These are phyloP conservation scores for Theristus sp. DNA, from an alignment of 2,888 invertebrate genomes.

Conservation along the genomic window DNA sequence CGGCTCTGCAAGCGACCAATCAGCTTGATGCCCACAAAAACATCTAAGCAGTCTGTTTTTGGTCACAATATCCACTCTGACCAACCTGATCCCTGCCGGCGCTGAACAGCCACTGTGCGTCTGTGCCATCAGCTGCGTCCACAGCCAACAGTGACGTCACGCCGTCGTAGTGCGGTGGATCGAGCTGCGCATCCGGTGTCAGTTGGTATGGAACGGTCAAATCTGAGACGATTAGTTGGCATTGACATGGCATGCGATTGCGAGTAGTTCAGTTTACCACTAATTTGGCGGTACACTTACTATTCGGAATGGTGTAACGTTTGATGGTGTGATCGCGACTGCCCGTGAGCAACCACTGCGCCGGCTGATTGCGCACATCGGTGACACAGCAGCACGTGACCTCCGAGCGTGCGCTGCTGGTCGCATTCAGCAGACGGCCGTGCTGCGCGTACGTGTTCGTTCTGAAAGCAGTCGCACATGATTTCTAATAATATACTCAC, in stretches of 20 bases:
- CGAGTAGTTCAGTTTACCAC: too few species aligned
- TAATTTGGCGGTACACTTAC: too few species aligned
- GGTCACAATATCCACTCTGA: too few species aligned
- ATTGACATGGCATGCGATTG: too few species aligned
- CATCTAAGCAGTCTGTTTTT: too few species aligned
- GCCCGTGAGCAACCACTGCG: conserved; percentile 54
- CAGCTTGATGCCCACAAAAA: too few species aligned
- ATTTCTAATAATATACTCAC: too few species aligned
- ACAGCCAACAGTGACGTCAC: conserved; percentile 48
- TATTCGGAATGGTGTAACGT: not conserved
- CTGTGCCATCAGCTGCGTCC: conserved; percentile 35
- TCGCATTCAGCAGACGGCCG: conserved; percentile 13
- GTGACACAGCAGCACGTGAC: conserved; percentile 59
- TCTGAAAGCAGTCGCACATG: too few species aligned
- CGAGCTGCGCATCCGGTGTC: conserved; percentile 45
- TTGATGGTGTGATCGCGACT: conserved; percentile 69
- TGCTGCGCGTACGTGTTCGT: conserved; percentile 11
- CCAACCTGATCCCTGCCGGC: conserved; percentile 62
- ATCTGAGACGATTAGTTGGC: too few species aligned
- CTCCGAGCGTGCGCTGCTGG: conserved; percentile 37
- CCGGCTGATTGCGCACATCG: conserved; percentile 35
- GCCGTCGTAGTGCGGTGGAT: conserved; percentile 75
- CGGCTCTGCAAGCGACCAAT: too few species aligned
- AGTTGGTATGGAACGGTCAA: conserved; percentile 16
- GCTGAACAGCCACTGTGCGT: conserved; percentile 51